Evolutionary conservation across 2,888 invertebrate genomes (phyloP), one percentile per base, ranked within the genome.

Genomic region (Drosophila sordidula): DNA sequence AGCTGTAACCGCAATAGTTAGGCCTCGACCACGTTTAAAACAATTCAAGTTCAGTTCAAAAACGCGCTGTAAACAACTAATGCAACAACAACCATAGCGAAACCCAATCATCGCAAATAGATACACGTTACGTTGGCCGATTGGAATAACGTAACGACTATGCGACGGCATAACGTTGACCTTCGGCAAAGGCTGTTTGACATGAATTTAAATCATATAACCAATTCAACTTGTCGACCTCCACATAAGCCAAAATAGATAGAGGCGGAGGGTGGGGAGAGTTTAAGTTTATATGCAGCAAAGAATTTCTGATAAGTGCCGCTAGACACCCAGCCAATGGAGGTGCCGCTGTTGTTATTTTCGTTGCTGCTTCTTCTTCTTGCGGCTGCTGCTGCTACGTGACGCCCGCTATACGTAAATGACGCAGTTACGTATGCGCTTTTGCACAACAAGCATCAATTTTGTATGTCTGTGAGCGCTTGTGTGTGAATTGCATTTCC

Each of bases 351-450:
- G 25, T 32, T 62, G 34, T 11, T 57, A 16, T 51, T 57, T 6
- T 39, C 55, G 22, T 25, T 63, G 12, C 36, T 58, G 46, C 49
- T 55, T 9, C 16, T 16, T 57, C 59, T 49, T 54, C 46, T 62
- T 50, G 41, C 38, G 49, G 50, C 38, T 34, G 51, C 42, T 50
- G 56, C 57, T 34, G 36, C 51, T 64, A 74, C 58, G 75, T 65
- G 78, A 77, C 55, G 66, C 62, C 59, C 70, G 54, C 70, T 61
- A 66, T 58, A 29, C 49, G 65, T 51, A 67, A 84, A 87, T 85
- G 88, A 85, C 88, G 84, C 84, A 87, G 86, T 87, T 88, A 85
- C 84, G 86, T 88, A 87, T 86, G 69, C 83, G 70, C 51, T 79
- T 78, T 85, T 74, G 83, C 67, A 78, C 78, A 80, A 63, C 46